Evolutionary conservation across 2,797 vertebrate species (phyloP), one percentile per base, ranked within the genome.

Genomic region (Lerista edwardsae): DNA sequence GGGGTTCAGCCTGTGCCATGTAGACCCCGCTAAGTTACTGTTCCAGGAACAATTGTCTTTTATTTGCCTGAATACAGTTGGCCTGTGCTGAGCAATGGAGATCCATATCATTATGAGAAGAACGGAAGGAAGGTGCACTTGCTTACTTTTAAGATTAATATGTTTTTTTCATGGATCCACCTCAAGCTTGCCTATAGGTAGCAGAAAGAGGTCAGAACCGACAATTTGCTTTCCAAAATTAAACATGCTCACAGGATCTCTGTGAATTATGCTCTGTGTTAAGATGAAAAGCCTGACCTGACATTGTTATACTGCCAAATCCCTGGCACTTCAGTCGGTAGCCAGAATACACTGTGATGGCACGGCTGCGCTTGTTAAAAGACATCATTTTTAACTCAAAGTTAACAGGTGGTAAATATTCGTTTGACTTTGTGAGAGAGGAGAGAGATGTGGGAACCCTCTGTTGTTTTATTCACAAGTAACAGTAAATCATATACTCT

Each of bases 241-340:
- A 90, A 86, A 75, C 61, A 77, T 29, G 3, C 4, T 41, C 34
- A 34, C 34, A 27, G 1, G 10, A 1, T 57, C 57, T 67, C 1
- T 64, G 41, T 19, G n/a, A 86, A 79, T 9, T 73, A 84, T 79
- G 64, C 47, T 78, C 17, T 11, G 39, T 62, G 57, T 27, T 69
- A 87, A 84, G 44, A 76, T 47, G 15, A 89, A 91, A 77, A 79
- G n/a, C 6, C 55, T 65, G 59, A 87, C 55, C 64, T 90, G 81
- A 41, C 29, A 72, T 69, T 39, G 8, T 71, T 77, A 44, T 36
- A 2, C 57, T 83, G 27, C 82, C 77, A 87, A 76, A 84, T 83
- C 62, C n/a, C 75, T 55, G 55, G 6, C 57, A 73, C 62, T 73
- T 10, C 68, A 79, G 55, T 29, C 64, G 3, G 10, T 0, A 31